Percentiles rank a stretch among this genome's conserved stretches.
Conservation (phyloP, 2,797 vertebrate genomes). For the Eospalax fontanierii region DNA sequence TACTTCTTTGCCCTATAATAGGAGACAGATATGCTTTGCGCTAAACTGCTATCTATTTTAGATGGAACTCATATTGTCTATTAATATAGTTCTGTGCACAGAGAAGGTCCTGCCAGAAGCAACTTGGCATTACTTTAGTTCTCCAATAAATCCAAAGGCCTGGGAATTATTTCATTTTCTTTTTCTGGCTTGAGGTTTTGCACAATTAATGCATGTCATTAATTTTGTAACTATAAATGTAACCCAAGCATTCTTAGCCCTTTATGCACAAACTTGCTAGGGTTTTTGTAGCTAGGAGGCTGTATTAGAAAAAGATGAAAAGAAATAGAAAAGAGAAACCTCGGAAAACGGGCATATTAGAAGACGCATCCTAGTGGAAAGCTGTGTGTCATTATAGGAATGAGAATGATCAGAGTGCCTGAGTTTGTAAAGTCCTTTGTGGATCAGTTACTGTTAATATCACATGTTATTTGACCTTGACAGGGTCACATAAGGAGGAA, state of each 20-base stretch:
- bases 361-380: not conserved
- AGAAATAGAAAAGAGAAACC: conserved; percentile 28
- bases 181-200: conserved; percentile 69
- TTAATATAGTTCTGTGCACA: conserved; percentile 76
- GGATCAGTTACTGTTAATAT: conserved; percentile 34
- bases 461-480: conserved; percentile 44
- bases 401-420: not conserved
- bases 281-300: conserved; percentile 12
- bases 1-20: not conserved
- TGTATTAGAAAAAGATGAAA: conserved; percentile 27
- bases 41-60: conserved; percentile 44
- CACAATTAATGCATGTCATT: conserved; percentile 69
- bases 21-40: conserved; percentile 6
- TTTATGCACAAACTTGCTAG: conserved; percentile 3
- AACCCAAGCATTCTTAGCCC: conserved; percentile 61
- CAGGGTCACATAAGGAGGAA: conserved; percentile 12
- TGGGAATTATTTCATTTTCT: conserved; percentile 75
- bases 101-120: conserved; percentile 72
- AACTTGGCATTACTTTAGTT: conserved; percentile 61
- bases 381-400: not conserved
- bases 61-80: conserved; percentile 66
- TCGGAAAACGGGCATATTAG: not conserved
- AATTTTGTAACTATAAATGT: conserved; percentile 70
- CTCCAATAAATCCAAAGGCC: conserved; percentile 71
- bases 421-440: not conserved